A percentile compares a stretch with the other conserved stretches of the same genome.
phyloP scores from a whole-genome alignment of 2,888 invertebrate genomes.

The Apeira syringaria region DNA sequence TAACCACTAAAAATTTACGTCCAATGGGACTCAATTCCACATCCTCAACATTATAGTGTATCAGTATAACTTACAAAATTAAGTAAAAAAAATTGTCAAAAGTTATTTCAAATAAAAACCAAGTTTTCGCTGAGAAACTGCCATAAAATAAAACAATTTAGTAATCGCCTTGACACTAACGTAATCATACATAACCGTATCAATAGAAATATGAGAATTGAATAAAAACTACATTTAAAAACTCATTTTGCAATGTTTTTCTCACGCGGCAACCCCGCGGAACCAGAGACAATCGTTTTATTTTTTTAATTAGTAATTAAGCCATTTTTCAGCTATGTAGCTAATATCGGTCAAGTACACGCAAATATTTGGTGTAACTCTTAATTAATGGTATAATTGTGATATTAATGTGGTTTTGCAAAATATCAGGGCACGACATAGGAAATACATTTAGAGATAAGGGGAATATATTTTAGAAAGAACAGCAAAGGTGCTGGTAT shows the following conservation, averaged over 20 bases:
- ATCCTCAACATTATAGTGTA: no score
- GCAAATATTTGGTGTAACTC: constrained; percentile 15
- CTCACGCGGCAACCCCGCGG: constrained; percentile 20
- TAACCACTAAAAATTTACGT: no score
- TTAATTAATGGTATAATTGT: constrained; percentile 11
- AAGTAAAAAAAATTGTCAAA: not conserved
- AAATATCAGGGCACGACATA: constrained; percentile 6
- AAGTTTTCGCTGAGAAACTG: constrained; percentile 1
- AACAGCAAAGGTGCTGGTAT: no score
- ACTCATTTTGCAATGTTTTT: constrained; percentile 24
- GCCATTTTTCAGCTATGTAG: constrained; percentile 21
- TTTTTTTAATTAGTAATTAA: constrained; percentile 26
- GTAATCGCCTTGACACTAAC: constrained; percentile 25
- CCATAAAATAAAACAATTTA: constrained; percentile 12
- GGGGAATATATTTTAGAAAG: no score
- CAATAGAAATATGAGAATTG: constrained; percentile 26
- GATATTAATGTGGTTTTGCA: constrained; percentile 1
- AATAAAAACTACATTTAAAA: constrained; percentile 17
- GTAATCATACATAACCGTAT: constrained; percentile 29
- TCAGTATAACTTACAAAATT: no score
- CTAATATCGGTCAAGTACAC: constrained; percentile 34
- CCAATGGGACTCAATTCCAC: no score
- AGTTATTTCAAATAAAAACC: not conserved
- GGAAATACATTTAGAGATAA: not conserved
- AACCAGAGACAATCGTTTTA: constrained; percentile 20